phyloP scores from a whole-genome alignment of 2,888 invertebrate genomes.

The Cryptophagus acutangulus region DNA sequence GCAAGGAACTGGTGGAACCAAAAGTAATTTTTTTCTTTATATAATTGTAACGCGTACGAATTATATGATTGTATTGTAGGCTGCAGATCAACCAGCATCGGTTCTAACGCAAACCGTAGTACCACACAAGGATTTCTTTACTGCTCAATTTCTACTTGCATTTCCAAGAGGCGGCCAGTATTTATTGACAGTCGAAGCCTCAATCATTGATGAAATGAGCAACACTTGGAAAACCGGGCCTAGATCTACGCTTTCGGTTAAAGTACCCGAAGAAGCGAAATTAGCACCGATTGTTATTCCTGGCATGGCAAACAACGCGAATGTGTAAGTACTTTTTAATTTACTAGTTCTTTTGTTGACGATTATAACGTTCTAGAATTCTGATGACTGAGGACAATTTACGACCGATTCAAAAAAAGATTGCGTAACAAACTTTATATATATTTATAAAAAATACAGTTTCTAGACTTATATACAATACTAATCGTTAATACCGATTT shows the following conservation, averaged over 20 bases:
- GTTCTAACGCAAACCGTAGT: constrained; percentile 73
- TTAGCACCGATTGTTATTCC: constrained; percentile 43
- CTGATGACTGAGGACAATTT: constrained; percentile 1
- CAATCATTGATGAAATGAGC: constrained; percentile 77
- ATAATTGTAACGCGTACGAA: too few species aligned
- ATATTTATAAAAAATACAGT: not conserved
- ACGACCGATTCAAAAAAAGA: not conserved
- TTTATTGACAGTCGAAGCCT: constrained; percentile 76
- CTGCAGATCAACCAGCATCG: constrained; percentile 40
- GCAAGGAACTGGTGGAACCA: constrained; percentile 39
- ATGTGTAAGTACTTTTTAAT: too few species aligned
- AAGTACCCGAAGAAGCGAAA: constrained; percentile 63
- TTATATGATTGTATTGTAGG: not conserved
- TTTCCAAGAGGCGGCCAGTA: constrained; percentile 66
- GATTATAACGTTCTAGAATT: not conserved
- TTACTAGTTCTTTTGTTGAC: too few species aligned
- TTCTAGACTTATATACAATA: too few species aligned
- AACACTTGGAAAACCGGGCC: constrained; percentile 90
- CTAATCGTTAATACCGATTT: too few species aligned
- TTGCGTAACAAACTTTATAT: not conserved
- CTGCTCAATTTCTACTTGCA: constrained; percentile 82
- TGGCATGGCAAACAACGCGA: constrained; percentile 43
- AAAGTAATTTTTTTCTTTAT: constrained; percentile 39
- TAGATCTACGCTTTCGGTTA: constrained; percentile 67
- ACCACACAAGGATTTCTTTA: constrained; percentile 92